Evolutionary conservation across 1,140 invertebrate species (phyloP), one percentile per base, ranked within the genome.

Genomic region (Proctacanthus coquilletti): DNA sequence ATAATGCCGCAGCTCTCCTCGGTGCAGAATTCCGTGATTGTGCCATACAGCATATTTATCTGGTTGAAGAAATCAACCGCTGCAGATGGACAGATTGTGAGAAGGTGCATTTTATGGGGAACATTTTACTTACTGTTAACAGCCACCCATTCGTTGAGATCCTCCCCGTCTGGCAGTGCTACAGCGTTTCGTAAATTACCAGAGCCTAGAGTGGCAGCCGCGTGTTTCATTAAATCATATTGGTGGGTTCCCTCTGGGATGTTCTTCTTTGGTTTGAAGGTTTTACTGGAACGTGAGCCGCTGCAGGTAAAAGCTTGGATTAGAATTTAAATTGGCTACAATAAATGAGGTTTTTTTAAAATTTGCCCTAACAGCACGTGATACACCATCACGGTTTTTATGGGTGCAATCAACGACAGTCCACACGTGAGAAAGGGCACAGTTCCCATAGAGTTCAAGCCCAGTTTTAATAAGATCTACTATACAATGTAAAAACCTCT

Each of bases 1-100:
- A 99, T 99, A 39, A 97, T 91, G 11, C 91, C 79, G 68, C 96
- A 99, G 44, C 83, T 89, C 46, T 97, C 88, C 62, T 96, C 91
- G 1, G 92, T 95, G 63, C 96, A 99, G 65, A 96, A 97, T 61
- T 99, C 96, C 18, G 94, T 97, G 51, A 99, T 95, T 9, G 94
- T 99, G 4, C 96, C 96, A 58, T 98, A 99, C 31, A 99, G 66
- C 95, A 99, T 98, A 62, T 97, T 98, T 49, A 98, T 98, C 75
- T 98, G 94, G 63, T 98, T 98, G 64, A 97, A 98, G 58, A 98
- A 97, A 65, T 98, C 94, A 33, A 98, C 93, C 60, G 93, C 93
- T 96, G 62, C 36, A 71, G 72, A 55, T 47, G 46, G 47, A 27
- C 8, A 27, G 8, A 27, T 27, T 27, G 8, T n/a, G n/a, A n/a